phyloP scores from a whole-genome alignment of 2,888 invertebrate genomes.

The Strigamia transsilvanica region DNA sequence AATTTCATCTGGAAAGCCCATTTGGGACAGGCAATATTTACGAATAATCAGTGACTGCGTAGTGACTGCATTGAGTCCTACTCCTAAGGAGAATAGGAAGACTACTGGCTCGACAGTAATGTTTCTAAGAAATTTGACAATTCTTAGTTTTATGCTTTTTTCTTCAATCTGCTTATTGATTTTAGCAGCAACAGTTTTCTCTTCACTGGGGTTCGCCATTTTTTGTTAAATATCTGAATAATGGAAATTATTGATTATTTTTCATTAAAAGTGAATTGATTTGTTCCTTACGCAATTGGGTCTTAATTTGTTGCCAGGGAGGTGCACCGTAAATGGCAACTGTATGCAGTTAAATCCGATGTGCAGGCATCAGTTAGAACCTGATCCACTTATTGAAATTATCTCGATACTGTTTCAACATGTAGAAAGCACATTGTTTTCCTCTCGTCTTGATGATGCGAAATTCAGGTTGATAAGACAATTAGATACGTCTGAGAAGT shows the following conservation, averaged over 20 bases:
- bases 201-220: background rate
- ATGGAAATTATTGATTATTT: background rate
- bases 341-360: background rate
- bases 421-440: background rate
- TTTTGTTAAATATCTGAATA: background rate
- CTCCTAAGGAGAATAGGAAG: background rate
- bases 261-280: background rate
- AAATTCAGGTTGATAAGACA: background rate
- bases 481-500: background rate
- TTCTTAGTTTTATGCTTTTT: too few species aligned
- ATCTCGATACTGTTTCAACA: background rate
- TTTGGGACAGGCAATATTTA: background rate
- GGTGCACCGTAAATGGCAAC: background rate
- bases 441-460: background rate
- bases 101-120: conserved; percentile 17
- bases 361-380: conserved; percentile 3
- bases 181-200: too few species aligned
- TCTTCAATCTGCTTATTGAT: too few species aligned
- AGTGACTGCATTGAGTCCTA: background rate
- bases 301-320: background rate
- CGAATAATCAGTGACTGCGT: conserved; percentile 14
- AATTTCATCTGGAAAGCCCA: background rate
- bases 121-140: background rate
- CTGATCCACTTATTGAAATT: background rate
- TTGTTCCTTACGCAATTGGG: background rate